phyloP scores from a whole-genome alignment of 53 echinoderm and acorn worm species.

The Patiria pectinifera region DNA sequence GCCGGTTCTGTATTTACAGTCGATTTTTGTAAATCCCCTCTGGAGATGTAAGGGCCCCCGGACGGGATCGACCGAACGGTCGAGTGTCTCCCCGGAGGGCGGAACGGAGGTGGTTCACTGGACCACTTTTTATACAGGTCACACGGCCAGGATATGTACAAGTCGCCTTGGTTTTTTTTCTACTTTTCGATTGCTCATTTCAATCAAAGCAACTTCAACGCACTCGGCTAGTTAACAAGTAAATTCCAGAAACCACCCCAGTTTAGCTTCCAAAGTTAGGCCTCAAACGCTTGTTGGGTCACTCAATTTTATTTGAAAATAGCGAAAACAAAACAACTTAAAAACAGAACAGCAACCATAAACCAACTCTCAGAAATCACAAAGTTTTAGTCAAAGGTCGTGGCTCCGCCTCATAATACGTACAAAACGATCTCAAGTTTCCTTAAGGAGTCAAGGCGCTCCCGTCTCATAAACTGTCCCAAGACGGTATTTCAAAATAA shows the following conservation, averaged over 20 bases:
- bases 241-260: background rate
- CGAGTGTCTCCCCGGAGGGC: slow-evolving; percentile 51
- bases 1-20: slow-evolving; percentile 23
- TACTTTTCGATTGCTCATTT: background rate
- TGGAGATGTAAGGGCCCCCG: slow-evolving; percentile 44
- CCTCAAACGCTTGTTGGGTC: too few species aligned
- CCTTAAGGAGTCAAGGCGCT: too few species aligned
- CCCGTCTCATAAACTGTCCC: too few species aligned
- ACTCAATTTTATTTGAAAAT: too few species aligned
- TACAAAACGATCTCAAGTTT: too few species aligned
- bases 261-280: too few species aligned
- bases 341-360: too few species aligned
- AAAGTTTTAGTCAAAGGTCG: too few species aligned
- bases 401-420: too few species aligned
- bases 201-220: background rate
- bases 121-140: slow-evolving; percentile 1
- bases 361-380: too few species aligned
- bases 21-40: slow-evolving; percentile 34
- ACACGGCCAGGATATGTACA: background rate
- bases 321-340: too few species aligned
- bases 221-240: background rate
- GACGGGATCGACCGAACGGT: slow-evolving; percentile 52
- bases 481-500: too few species aligned
- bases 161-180: background rate
- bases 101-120: slow-evolving; percentile 11